These are phyloP conservation scores for Augiades crinisus DNA, from an alignment of 2,888 invertebrate genomes.

Conservation along the genomic window DNA sequence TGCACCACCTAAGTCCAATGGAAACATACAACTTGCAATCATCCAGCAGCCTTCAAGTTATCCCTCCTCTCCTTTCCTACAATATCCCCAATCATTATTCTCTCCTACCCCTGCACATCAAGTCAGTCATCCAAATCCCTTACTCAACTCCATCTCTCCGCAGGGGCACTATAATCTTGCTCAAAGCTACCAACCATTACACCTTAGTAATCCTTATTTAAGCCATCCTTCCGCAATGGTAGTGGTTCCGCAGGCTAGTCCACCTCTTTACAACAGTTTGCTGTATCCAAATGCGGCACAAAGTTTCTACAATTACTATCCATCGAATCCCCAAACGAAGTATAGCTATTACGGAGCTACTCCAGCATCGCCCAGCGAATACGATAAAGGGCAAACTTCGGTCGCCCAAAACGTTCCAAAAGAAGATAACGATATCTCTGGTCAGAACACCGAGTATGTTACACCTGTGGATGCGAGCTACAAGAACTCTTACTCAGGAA, in stretches of 20 bases:
- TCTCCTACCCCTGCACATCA: constrained; percentile 42
- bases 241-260: constrained; percentile 59
- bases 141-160: constrained; percentile 39
- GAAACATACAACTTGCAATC: constrained; percentile 61
- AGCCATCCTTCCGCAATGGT: constrained; percentile 64
- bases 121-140: constrained; percentile 44
- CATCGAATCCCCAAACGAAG: constrained; percentile 58
- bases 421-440: constrained; percentile 59
- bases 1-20: constrained; percentile 57
- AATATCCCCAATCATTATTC: constrained; percentile 53
- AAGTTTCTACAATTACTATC: constrained; percentile 65
- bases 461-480: constrained; percentile 56
- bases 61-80: constrained; percentile 45
- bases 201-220: constrained; percentile 51
- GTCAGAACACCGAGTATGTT: constrained; percentile 55
- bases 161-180: constrained; percentile 55
- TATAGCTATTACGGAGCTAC: constrained; percentile 50
- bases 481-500: constrained; percentile 55
- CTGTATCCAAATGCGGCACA: constrained; percentile 58
- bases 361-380: constrained; percentile 50
- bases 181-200: constrained; percentile 50
- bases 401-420: constrained; percentile 53
- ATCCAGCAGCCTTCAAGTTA: constrained; percentile 55
- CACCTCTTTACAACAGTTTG: constrained; percentile 58
- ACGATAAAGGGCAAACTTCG: constrained; percentile 55